Conservation (phyloP, 2,113 vertebrate species). For the Indri indri region DNA sequence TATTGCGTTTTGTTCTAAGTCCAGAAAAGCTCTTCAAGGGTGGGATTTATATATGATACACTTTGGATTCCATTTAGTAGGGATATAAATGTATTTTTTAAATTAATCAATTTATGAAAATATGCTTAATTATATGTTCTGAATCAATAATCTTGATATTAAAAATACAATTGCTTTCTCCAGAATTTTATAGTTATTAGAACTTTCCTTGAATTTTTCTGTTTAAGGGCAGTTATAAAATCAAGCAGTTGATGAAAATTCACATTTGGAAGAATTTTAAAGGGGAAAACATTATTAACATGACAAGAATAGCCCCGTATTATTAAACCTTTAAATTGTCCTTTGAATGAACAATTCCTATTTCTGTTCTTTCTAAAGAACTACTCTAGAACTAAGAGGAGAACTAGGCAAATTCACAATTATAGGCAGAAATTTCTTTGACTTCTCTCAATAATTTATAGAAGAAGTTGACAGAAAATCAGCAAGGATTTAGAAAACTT, state of each 20-base stretch:
- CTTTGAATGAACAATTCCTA: not conserved
- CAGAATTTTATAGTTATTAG: not conserved
- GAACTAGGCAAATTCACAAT: not conserved
- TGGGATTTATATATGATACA: not conserved
- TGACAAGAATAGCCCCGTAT: not conserved
- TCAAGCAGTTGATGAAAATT: not conserved
- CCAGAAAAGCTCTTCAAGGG: not conserved
- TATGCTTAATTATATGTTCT: not conserved
- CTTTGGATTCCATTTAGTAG: not conserved
- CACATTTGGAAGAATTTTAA: not conserved
- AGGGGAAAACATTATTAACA: not conserved
- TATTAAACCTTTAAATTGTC: not conserved
- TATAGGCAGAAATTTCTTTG: not conserved
- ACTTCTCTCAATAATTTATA: not conserved
- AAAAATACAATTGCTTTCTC: not conserved
- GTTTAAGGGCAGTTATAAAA: not conserved
- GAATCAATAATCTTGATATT: not conserved
- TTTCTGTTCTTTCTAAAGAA: not conserved
- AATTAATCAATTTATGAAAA: not conserved
- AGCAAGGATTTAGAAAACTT: not conserved
- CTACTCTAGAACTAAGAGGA: not conserved
- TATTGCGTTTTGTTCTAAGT: not conserved
- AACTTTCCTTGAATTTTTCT: not conserved
- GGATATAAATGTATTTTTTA: not conserved
- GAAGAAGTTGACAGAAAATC: not conserved